Evolutionary conservation across 2,888 invertebrate genomes (phyloP), one percentile per base, ranked within the genome.

Genomic region (Ernsta delagoae): DNA sequence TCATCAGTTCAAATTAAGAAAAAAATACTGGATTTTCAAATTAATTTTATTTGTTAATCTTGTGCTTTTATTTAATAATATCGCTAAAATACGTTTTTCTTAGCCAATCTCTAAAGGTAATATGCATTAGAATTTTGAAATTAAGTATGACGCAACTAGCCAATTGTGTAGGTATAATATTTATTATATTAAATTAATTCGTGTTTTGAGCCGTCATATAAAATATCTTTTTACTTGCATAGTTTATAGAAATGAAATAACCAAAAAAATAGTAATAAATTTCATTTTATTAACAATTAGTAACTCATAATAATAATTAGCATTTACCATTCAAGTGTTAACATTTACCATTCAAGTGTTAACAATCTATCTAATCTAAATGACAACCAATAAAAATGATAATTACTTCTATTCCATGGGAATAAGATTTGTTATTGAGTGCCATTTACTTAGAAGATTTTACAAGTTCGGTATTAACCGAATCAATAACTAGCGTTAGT

Each of bases 251-350:
- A 56, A 50, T 4, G 7, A 48, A 12, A 48, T 16, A 77, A 82
- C 79, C 77, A 73, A 86, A 85, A 71, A 74, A 59, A 43, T 41
- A 39, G 71, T 88, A 88, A 88, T 90, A 86, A 88, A 84, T 78
- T 87, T 89, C 82, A 85, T 88, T 93, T 92, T 92, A 92, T 92
- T 92, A 92, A 92, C 92, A 92, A 92, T 93, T 92, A 92, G 91
- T 92, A 90, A 87, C 86, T 85, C 84, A 87, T 68, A 45, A 48
- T 24, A 24, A 24, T n/a, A n/a, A n/a, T 87, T 86, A 87, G 84
- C 75, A 79, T 72, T 72, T 67, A 74, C 71, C 71, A 57, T 50
- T 24, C 59, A 66, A 70, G 70, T 70, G 62, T 87, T 86, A 87
- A 84, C 75, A 79, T 72, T 72, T 67, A 74, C 71, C 71, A 57